These are phyloP conservation scores for Troilus luridus DNA, from an alignment of 2,888 invertebrate species.

Conservation along the genomic window DNA sequence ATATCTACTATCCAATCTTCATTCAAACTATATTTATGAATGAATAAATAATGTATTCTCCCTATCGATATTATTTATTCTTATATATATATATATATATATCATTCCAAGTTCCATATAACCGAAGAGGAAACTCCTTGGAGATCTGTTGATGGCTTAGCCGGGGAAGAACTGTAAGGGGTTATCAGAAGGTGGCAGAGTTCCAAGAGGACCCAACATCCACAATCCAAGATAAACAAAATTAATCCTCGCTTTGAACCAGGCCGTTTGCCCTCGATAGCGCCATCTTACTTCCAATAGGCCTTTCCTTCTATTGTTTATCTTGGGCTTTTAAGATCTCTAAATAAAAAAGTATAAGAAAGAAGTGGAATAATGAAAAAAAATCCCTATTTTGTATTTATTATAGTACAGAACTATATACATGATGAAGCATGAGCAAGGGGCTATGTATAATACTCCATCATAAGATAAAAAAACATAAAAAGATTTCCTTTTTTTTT, in stretches of 20 bases:
- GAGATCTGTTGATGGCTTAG: neutral
- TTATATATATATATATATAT: too few species aligned
- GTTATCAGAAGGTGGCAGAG: neutral
- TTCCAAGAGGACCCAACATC: constrained; percentile 1
- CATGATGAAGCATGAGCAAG: too few species aligned
- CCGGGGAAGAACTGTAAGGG: neutral
- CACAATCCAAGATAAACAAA: constrained; percentile 34
- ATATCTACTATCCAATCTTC: too few species aligned
- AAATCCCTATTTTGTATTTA: too few species aligned
- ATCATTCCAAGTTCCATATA: neutral
- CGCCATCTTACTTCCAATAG: neutral
- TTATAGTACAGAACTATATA: too few species aligned
- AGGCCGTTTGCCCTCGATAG: neutral
- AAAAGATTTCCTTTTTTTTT: too few species aligned
- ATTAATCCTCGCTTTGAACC: constrained; percentile 49
- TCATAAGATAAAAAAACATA: too few species aligned
- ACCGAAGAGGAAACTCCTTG: neutral
- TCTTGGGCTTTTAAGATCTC: neutral
- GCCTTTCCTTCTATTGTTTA: neutral
- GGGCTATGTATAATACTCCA: too few species aligned
- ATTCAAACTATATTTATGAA: neutral
- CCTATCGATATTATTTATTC: neutral
- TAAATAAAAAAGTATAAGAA: neutral
- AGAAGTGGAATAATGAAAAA: too few species aligned
- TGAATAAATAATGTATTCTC: neutral